phyloP scores from a whole-genome alignment of 2,797 vertebrate species.

The Girardinus metallicus region DNA sequence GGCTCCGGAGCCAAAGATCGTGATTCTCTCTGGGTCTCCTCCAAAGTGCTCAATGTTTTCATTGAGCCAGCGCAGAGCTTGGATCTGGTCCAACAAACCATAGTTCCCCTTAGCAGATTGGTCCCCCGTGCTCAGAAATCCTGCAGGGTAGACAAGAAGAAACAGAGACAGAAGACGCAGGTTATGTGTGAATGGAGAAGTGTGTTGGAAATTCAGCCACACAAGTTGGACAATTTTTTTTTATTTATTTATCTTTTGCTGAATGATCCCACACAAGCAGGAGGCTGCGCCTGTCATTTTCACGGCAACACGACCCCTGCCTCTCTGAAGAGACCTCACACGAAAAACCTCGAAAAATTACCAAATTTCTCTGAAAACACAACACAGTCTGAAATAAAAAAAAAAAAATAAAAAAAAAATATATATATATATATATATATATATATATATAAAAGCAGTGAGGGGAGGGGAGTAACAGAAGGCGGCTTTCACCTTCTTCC shows the following conservation, averaged over 20 bases:
- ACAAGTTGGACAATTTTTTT: conserved; percentile 10
- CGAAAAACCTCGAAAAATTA: conserved; percentile 61
- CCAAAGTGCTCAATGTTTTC: conserved; percentile 98
- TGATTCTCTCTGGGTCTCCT: conserved; percentile 96
- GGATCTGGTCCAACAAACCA: conserved; percentile 97
- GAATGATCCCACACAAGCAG: conserved; percentile 40
- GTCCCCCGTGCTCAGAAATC: conserved; percentile 97
- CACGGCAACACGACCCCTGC: conserved; percentile 46
- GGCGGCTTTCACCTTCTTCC: conserved; percentile 70
- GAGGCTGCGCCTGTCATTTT: conserved; percentile 57
- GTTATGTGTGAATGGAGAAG: conserved; percentile 38
- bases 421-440: too few relatives aligned
- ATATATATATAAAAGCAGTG: conserved; percentile 46
- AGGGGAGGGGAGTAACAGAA: conserved; percentile 67
- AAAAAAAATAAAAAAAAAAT: conserved; percentile 9
- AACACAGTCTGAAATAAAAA: conserved; percentile 48
- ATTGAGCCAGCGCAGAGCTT: conserved; percentile 97
- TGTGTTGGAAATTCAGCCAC: conserved; percentile 26
- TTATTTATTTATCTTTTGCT: not conserved
- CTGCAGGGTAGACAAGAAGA: conserved; percentile 79
- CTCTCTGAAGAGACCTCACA: conserved; percentile 58
- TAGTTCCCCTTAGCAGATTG: conserved; percentile 99
- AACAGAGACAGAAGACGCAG: conserved; percentile 32
- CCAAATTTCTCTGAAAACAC: conserved; percentile 61
- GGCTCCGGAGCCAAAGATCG: conserved; percentile 98